A percentile compares a stretch with the other conserved stretches of the same genome.
phyloP scores from a whole-genome alignment of 2,888 invertebrate species.

The Mesorhabditis belari region DNA sequence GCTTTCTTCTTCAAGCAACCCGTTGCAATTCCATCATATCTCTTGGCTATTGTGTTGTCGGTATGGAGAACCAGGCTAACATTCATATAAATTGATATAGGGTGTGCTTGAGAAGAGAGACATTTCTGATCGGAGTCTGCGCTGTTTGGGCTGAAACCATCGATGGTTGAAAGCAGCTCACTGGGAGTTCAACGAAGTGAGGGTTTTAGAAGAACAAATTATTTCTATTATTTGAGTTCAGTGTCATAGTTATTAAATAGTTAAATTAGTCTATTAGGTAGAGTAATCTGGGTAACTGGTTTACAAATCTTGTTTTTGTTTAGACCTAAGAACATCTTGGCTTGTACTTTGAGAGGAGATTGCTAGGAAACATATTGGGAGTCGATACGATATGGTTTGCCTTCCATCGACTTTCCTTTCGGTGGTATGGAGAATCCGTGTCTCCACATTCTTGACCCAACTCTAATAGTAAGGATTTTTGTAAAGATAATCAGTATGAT shows the following conservation, averaged over 20 bases:
- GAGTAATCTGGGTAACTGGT: background rate
- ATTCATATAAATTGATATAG: background rate
- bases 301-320: conserved; percentile 1
- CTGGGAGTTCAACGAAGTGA: conserved; percentile 78
- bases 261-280: background rate
- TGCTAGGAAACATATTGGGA: conserved; percentile 48
- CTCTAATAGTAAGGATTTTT: conserved; percentile 67
- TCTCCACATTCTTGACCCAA: conserved; percentile 87
- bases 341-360: conserved; percentile 31
- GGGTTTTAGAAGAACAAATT: conserved; percentile 78
- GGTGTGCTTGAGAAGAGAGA: conserved; percentile 61
- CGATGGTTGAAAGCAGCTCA: conserved; percentile 73
- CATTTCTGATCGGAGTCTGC: conserved; percentile 59
- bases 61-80: conserved; percentile 60
- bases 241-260: background rate
- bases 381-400: conserved; percentile 72
- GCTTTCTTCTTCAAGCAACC: conserved; percentile 59
- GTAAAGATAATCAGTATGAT: no score
- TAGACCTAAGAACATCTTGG: conserved; percentile 31
- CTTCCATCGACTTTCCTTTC: conserved; percentile 87
- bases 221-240: conserved; percentile 8
- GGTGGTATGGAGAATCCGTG: conserved; percentile 98
- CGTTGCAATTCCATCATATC: conserved; percentile 79
- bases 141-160: conserved; percentile 82
- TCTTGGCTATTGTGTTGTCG: conserved; percentile 81